phyloP scores from a whole-genome alignment of 2,797 vertebrate genomes.

The Cyclopterus lumpus region DNA sequence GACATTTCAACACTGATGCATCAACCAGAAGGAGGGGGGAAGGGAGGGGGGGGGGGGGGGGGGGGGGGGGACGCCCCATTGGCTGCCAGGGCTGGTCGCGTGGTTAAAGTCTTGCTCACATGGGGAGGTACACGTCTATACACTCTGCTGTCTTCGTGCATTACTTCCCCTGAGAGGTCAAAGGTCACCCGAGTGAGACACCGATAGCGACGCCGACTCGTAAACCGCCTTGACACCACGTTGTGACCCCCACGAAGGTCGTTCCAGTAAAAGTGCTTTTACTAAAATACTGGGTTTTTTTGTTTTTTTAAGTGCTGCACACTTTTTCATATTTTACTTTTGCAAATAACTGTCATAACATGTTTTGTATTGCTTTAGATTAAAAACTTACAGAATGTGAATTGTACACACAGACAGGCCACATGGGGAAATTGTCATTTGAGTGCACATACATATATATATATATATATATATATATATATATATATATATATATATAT shows the following conservation, averaged over 20 bases:
- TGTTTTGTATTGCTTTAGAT: neutral
- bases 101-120: too few relatives aligned
- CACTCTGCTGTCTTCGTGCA: too few relatives aligned
- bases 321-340: neutral
- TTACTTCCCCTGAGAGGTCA: neutral
- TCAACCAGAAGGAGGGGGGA: too few relatives aligned
- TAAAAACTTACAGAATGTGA: neutral
- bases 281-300: neutral
- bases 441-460: too few relatives aligned
- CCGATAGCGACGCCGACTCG: neutral
- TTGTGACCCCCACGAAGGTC: neutral
- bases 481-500: too few relatives aligned
- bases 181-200: conserved; percentile 5
- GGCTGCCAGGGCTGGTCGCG: too few relatives aligned
- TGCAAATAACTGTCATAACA: neutral
- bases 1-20: neutral
- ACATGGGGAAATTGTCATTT: neutral
- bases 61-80: too few relatives aligned
- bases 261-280: neutral
- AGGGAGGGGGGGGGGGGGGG: too few relatives aligned
- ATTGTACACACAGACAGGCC: neutral
- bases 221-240: neutral
- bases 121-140: too few relatives aligned
- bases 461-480: too few relatives aligned
- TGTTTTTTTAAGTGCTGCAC: too few relatives aligned